phyloP scores from a whole-genome alignment of 2,888 invertebrate species.

The Gryllus longicercus region DNA sequence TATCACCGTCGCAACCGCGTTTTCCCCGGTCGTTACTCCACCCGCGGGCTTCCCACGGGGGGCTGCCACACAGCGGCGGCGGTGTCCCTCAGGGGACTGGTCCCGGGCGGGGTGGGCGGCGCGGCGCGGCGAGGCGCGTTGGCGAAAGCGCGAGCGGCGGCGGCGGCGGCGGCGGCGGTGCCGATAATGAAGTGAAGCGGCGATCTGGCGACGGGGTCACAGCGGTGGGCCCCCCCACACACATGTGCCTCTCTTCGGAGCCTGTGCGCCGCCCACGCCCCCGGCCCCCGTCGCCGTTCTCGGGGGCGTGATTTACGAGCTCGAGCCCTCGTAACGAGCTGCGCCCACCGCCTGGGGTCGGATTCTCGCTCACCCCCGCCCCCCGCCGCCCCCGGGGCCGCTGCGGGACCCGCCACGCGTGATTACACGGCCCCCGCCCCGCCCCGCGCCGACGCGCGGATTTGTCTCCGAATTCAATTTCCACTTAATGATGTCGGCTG shows the following conservation, averaged over 20 bases:
- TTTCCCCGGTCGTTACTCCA: too few species aligned
- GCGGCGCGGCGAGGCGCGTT: too few species aligned
- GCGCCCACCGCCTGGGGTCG: conserved; percentile 3
- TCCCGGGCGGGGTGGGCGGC: too few species aligned
- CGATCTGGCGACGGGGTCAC: background rate
- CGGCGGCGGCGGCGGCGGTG: too few species aligned
- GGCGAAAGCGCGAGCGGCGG: too few species aligned
- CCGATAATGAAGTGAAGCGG: background rate
- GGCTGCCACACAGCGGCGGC: too few species aligned
- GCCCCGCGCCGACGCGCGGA: background rate
- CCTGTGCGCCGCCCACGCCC: background rate
- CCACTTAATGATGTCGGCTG: background rate
- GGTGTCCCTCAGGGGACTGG: too few species aligned
- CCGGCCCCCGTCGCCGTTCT: background rate
- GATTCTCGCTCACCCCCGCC: background rate
- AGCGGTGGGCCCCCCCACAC: background rate
- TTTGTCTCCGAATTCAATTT: conserved; percentile 10
- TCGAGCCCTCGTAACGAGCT: background rate
- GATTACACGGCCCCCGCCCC: background rate
- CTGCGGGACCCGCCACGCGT: background rate
- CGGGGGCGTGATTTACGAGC: conserved; percentile 7
- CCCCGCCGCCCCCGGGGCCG: background rate
- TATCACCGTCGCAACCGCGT: too few species aligned
- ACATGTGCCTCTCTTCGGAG: background rate
- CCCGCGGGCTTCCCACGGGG: too few species aligned